Evolutionary conservation across 2,888 invertebrate species (phyloP).

Genomic region (Drosophila villosipedis): DNA sequence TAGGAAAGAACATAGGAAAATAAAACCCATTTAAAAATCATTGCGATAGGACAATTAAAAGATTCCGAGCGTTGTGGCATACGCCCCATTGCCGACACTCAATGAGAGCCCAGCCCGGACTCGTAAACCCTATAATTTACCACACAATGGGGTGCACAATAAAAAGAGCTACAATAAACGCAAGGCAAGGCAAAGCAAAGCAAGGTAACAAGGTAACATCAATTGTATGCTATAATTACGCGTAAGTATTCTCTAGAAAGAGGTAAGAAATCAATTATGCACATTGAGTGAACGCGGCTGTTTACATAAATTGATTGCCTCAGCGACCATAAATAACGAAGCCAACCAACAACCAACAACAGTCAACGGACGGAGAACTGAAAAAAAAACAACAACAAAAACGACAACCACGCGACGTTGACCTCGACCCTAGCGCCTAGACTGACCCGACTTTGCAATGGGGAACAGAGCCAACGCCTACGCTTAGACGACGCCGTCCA

Average conservation of each 20-base stretch:
- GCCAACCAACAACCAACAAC: conserved; percentile 1
- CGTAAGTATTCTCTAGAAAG: conserved; percentile 44
- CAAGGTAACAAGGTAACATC: conserved; percentile 38
- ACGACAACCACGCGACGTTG: conserved; percentile 36
- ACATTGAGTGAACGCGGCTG: conserved; percentile 38
- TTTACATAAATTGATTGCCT: conserved; percentile 37
- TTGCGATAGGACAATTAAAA: conserved; percentile 49
- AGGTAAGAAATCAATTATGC: conserved; percentile 78
- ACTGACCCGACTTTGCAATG: conserved; percentile 22
- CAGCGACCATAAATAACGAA: conserved; percentile 12
- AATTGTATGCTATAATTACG: conserved; percentile 69
- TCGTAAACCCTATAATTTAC: conserved; percentile 65
- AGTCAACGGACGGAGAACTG: neutral
- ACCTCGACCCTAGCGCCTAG: conserved; percentile 65
- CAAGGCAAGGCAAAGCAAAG: conserved; percentile 39
- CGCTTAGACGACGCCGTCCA: conserved; percentile 28
- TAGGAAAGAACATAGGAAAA: neutral
- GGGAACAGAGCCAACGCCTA: conserved; percentile 36
- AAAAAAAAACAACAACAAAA: neutral
- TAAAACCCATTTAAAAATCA: conserved; percentile 39
- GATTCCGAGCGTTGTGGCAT: conserved; percentile 33
- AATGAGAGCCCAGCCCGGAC: conserved; percentile 8
- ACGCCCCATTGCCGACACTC: conserved; percentile 54
- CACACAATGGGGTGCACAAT: conserved; percentile 47
- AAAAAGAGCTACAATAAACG: conserved; percentile 22